Base-by-base conservation (phyloP, 2,113 vertebrate species). In the Struthio camelus region DNA sequence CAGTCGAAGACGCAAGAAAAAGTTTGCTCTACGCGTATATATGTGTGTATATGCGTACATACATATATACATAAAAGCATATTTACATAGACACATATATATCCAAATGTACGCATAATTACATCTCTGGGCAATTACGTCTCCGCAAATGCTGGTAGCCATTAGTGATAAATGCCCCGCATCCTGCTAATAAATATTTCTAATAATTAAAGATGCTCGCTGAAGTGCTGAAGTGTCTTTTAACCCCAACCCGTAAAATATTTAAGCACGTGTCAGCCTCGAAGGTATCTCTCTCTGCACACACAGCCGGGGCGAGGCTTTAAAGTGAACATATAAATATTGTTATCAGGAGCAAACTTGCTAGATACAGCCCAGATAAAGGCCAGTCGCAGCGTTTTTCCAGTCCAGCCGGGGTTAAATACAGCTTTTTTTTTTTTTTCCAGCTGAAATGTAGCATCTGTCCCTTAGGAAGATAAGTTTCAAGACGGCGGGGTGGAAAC, bases 1-100 rank as follows among this genome's bases (percentile, higher is more conserved):
- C 17, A 19, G 24, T 4, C 25, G 65, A 32, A 18, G 24, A 10
- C 30, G 9, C 44, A 7, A 18, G 42, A 6, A 3, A 13, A 34
- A 70, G 64, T 59, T n/a, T 10, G 62, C 20, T 2, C 10, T 4
- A 2, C 3, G 5, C 14, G 4, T 61, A 46, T 40, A 18, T 58
- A 32, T 9, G 32, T 10, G 3, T 65, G 77, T 71, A 77, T 42
- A 85, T 8, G 22, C 7, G 5, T 10, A 2, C 50, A 1, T 4
- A 5, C 0, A n/a, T 19, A 8, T 14, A 32, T 23, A 4, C 4
- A 10, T 28, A 1, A 6, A 40, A 1, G 17, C 22, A 6, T 8
- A 5, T 28, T 64, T 50, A 22, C 1, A 64, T 36, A 56, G 1
- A 17, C 53, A 2, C 46, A 14, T n/a, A 50, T 32, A 17, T 13